Percentiles rank a stretch among this genome's conserved stretches.
Conservation (phyloP, 2,888 invertebrate species). For the Uropetala carovei region DNA sequence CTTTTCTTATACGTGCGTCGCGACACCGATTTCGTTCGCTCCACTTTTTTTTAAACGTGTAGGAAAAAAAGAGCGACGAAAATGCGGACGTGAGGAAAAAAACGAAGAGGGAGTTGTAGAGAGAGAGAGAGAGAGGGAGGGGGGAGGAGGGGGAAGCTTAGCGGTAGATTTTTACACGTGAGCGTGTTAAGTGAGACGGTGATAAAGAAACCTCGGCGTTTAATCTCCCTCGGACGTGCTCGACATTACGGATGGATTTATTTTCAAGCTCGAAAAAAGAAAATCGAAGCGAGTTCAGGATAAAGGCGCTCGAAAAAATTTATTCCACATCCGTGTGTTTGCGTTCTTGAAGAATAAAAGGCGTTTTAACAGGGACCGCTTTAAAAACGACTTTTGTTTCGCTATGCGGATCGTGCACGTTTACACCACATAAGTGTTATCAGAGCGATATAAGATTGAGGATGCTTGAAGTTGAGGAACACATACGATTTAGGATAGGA, state of each 20-base stretch:
- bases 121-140: not conserved
- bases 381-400: no score
- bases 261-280: not conserved
- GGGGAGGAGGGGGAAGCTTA: not conserved
- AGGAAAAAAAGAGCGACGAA: not conserved
- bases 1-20: not conserved
- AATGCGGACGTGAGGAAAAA: not conserved
- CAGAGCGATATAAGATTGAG: not conserved
- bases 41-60: not conserved
- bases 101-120: not conserved
- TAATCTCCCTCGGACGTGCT: conserved; percentile 22
- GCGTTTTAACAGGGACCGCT: no score
- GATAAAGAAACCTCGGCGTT: not conserved
- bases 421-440: not conserved
- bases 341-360: no score
- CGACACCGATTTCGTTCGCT: not conserved
- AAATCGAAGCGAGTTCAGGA: not conserved
- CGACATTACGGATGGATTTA: not conserved
- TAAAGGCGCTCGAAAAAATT: no score
- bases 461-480: no score
- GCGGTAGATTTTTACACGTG: conserved; percentile 1
- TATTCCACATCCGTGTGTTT: no score
- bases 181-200: conserved; percentile 15
- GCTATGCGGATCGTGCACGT: not conserved
- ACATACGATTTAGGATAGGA: no score